Evolutionary conservation across 2,888 invertebrate species (phyloP).

Genomic region (Selenia dentaria): DNA sequence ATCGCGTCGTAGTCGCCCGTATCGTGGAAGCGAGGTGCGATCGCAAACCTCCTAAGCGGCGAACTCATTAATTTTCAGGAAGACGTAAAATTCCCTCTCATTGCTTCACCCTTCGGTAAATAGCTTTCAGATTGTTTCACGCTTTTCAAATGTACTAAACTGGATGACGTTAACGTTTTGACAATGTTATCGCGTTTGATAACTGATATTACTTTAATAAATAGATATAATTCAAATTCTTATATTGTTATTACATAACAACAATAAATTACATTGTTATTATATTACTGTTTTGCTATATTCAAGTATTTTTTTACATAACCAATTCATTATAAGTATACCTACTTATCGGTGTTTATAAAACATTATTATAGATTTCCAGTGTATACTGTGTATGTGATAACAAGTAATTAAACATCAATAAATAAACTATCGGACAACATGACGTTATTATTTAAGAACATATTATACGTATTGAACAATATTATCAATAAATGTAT

Average conservation of each 20-base stretch:
- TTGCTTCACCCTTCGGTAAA: conserved; percentile 65
- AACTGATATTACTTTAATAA: background rate
- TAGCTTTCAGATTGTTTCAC: conserved; percentile 65
- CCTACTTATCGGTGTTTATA: too few relatives aligned
- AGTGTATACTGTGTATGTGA: too few relatives aligned
- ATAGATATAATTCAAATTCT: background rate
- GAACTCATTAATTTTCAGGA: conserved; percentile 81
- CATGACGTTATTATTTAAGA: too few relatives aligned
- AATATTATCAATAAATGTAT: background rate
- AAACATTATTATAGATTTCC: too few relatives aligned
- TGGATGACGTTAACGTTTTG: conserved; percentile 16
- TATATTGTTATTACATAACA: too few relatives aligned
- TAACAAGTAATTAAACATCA: too few relatives aligned
- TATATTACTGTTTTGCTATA: too few relatives aligned
- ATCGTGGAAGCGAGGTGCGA: conserved; percentile 72
- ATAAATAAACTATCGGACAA: too few relatives aligned
- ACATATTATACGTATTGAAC: background rate
- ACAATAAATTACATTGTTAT: too few relatives aligned
- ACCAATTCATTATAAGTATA: too few relatives aligned
- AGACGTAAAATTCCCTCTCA: conserved; percentile 73
- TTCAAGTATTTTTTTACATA: too few relatives aligned
- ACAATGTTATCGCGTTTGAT: conserved; percentile 24
- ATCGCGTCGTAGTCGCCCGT: conserved; percentile 47
- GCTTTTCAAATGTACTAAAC: conserved; percentile 35
- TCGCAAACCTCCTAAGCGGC: conserved; percentile 75